Evolutionary conservation across 2,888 invertebrate genomes (phyloP).

Genomic region (Drosophila monieri): DNA sequence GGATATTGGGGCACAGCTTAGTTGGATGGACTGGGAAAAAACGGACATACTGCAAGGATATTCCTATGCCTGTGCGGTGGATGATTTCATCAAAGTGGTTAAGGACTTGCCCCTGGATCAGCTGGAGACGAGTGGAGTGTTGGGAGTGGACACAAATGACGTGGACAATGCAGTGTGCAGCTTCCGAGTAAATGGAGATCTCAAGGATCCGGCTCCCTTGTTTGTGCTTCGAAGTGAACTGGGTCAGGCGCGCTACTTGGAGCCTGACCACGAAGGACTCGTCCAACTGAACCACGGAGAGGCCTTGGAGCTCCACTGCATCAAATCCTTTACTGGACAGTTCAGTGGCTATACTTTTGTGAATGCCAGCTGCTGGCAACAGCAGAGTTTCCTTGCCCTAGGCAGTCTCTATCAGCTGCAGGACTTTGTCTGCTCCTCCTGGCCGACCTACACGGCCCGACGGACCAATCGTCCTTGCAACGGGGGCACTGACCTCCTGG

Average conservation of each 20-base stretch:
- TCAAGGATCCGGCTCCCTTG: conserved; percentile 86
- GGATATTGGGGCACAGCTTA: conserved; percentile 62
- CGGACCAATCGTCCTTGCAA: conserved; percentile 75
- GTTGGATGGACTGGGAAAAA: conserved; percentile 70
- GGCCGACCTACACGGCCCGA: conserved; percentile 75
- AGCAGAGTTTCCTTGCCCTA: conserved; percentile 65
- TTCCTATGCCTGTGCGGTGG: conserved; percentile 68
- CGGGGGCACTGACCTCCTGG: conserved; percentile 75
- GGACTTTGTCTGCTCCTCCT: conserved; percentile 79
- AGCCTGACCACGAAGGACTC: conserved; percentile 59
- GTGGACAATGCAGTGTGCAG: conserved; percentile 29
- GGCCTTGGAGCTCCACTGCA: conserved; percentile 59
- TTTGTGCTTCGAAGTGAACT: conserved; percentile 83
- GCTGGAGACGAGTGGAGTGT: conserved; percentile 52
- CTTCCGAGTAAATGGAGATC: conserved; percentile 65
- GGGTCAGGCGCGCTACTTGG: conserved; percentile 46
- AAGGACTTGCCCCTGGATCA: conserved; percentile 57
- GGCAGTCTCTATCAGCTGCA: conserved; percentile 71
- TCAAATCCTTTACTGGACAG: conserved; percentile 49
- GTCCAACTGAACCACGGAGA: conserved; percentile 55
- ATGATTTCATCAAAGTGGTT: conserved; percentile 59
- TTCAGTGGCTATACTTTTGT: conserved; percentile 58
- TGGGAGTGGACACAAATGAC: conserved; percentile 37
- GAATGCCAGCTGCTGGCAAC: conserved; percentile 72
- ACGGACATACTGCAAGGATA: conserved; percentile 55